Percentiles rank a stretch among this genome's conserved stretches.
Conservation (phyloP, 2,113 vertebrate genomes). For the Gadus chalcogrammus region DNA sequence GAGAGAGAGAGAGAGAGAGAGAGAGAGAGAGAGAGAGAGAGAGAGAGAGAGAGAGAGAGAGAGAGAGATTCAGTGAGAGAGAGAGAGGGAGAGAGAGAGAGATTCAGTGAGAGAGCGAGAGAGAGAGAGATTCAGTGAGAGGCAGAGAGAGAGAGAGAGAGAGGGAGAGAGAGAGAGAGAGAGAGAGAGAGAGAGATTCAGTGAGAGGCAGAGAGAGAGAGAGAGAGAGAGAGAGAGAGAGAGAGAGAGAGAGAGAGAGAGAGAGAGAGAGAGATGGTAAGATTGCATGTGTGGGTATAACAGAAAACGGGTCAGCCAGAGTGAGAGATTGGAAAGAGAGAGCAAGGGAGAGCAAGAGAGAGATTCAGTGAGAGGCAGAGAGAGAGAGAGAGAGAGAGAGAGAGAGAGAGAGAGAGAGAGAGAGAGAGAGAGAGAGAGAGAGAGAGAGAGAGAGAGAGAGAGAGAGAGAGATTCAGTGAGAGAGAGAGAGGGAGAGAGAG, state of each 20-base stretch:
- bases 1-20: not conserved
- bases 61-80: too few species aligned
- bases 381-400: not conserved
- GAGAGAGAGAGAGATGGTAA: conserved; percentile 27
- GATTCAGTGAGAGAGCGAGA: not conserved
- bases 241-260: conserved; percentile 7
- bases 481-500: too few species aligned
- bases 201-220: too few species aligned
- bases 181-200: not conserved
- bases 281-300: conserved; percentile 7
- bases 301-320: not conserved
- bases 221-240: not conserved
- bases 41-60: too few species aligned
- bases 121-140: not conserved
- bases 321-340: conserved; percentile 6
- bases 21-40: conserved; percentile 17
- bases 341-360: conserved; percentile 12
- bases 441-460: too few species aligned
- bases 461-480: conserved; percentile 5
- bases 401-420: not conserved
- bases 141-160: not conserved
- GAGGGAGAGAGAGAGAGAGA: conserved; percentile 13
- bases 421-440: conserved; percentile 11
- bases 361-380: conserved; percentile 4
- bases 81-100: too few species aligned